Conservation (phyloP, 2,113 vertebrate genomes). For the Hippocampus zosterae region DNA sequence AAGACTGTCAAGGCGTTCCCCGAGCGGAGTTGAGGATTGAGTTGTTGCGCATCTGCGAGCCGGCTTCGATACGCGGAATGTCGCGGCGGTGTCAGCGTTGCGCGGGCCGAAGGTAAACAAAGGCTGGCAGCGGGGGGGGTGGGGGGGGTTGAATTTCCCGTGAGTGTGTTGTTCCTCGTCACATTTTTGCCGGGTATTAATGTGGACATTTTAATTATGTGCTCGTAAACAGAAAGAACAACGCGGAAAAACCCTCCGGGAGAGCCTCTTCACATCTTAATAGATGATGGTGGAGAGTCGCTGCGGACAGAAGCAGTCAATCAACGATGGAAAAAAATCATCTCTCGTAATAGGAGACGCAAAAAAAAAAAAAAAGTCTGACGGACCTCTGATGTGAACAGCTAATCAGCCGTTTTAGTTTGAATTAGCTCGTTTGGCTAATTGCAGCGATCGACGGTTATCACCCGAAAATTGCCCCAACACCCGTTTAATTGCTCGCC, state of each 20-base stretch:
- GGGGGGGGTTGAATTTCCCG: neutral
- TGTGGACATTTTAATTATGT: slow-evolving; percentile 1
- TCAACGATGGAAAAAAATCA: neutral
- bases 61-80: slow-evolving; percentile 50
- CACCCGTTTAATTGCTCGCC: too few species aligned
- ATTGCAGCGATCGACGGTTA: too few species aligned
- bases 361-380: too few species aligned
- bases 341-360: too few species aligned
- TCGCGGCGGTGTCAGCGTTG: slow-evolving; percentile 17
- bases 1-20: slow-evolving; percentile 41
- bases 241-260: neutral
- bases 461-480: too few species aligned
- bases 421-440: too few species aligned
- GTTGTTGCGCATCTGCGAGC: slow-evolving; percentile 13
- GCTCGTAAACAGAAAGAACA: neutral
- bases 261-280: neutral
- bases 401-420: too few species aligned
- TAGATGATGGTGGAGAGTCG: neutral
- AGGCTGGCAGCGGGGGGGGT: slow-evolving; percentile 2
- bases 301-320: neutral
- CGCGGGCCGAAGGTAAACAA: slow-evolving; percentile 36
- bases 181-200: neutral
- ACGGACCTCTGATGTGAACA: too few species aligned
- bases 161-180: neutral
- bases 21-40: slow-evolving; percentile 25